Conservation (phyloP, 1,140 invertebrate species). For the Calephelis nemesis region DNA sequence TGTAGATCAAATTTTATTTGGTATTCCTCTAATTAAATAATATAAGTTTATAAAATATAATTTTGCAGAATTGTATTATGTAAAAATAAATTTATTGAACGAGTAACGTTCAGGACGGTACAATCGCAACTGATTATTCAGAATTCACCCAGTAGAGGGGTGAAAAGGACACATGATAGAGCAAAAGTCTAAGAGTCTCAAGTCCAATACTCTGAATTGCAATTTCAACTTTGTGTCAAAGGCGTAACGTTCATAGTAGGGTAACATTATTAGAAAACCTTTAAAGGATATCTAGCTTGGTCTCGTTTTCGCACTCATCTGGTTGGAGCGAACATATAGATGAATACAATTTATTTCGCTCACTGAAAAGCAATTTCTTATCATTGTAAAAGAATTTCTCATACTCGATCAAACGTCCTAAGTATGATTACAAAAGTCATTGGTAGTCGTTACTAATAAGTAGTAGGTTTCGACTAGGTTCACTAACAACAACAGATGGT, state of each 20-base stretch:
- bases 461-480: no score
- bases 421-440: no score
- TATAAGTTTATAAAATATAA: slow-evolving; percentile 25
- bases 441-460: no score
- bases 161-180: slow-evolving; percentile 64
- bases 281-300: slow-evolving; percentile 57
- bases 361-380: slow-evolving; percentile 43
- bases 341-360: slow-evolving; percentile 67
- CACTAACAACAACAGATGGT: no score
- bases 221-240: slow-evolving; percentile 32
- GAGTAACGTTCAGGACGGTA: slow-evolving; percentile 64
- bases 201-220: slow-evolving; percentile 6
- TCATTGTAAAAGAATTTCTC: slow-evolving; percentile 28
- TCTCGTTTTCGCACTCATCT: slow-evolving; percentile 60
- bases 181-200: slow-evolving; percentile 35
- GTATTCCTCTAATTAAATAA: slow-evolving; percentile 30
- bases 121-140: slow-evolving; percentile 66
- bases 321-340: slow-evolving; percentile 67
- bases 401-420: background rate
- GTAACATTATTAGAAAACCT: slow-evolving; percentile 35
- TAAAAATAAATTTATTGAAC: slow-evolving; percentile 37
- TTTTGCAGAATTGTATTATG: slow-evolving; percentile 8
- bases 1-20: slow-evolving; percentile 16
- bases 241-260: slow-evolving; percentile 25
- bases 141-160: slow-evolving; percentile 52